phyloP scores from a whole-genome alignment of 2,113 vertebrate species.

The Galeopterus variegatus region DNA sequence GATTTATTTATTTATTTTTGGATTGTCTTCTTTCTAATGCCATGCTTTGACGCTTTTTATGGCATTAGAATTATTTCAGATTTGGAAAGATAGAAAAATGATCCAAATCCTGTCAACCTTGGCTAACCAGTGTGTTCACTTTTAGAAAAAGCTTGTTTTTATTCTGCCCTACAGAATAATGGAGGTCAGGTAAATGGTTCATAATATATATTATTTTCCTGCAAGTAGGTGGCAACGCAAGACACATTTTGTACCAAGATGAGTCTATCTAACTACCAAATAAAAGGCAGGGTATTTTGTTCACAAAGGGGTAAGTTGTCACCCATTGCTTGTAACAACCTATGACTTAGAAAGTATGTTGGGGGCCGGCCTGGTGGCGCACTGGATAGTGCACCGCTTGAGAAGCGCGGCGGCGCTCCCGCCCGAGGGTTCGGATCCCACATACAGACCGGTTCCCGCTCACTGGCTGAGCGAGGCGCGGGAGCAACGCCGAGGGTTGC shows the following conservation, averaged over 20 bases:
- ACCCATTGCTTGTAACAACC: neutral
- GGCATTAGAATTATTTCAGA: conserved; percentile 48
- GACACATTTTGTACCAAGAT: neutral
- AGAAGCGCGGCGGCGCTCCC: too few relatives aligned
- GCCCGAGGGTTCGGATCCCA: too few relatives aligned
- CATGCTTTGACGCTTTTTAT: conserved; percentile 57
- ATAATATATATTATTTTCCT: neutral
- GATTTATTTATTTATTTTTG: conserved; percentile 48
- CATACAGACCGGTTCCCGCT: too few relatives aligned
- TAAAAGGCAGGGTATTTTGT: neutral
- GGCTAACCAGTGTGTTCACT: neutral
- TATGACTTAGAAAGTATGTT: neutral
- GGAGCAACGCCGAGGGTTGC: too few relatives aligned
- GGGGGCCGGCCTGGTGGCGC: too few relatives aligned
- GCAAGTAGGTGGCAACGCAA: neutral
- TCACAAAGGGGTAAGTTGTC: neutral
- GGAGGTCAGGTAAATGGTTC: neutral
- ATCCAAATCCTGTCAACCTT: neutral
- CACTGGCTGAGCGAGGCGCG: too few relatives aligned
- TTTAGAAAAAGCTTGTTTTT: conserved; percentile 26
- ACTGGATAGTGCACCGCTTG: too few relatives aligned
- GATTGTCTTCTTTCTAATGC: neutral
- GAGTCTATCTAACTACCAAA: neutral
- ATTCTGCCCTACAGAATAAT: conserved; percentile 2
- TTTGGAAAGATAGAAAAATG: conserved; percentile 58